Percentiles rank a stretch among this genome's conserved stretches.
Evolutionary conservation across 2,797 vertebrate genomes (phyloP).

Genomic region (Rhinogobio ventralis): DNA sequence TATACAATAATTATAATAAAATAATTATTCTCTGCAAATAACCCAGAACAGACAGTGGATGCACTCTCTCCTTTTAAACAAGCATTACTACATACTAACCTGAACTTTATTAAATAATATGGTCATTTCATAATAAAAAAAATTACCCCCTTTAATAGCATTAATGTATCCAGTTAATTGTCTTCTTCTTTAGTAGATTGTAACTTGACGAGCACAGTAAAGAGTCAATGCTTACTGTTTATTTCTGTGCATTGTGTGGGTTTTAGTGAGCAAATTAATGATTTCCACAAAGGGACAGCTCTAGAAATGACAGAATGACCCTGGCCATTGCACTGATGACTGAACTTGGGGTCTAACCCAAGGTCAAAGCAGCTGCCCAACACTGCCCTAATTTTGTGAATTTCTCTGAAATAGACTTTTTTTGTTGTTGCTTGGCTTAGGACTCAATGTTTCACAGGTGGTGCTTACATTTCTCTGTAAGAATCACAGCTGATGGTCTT

Average conservation of each 20-base stretch:
- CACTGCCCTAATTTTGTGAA: background rate
- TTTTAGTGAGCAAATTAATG: background rate
- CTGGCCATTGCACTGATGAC: background rate
- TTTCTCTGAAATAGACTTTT: too few relatives aligned
- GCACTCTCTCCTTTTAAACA: background rate
- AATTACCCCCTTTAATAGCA: background rate
- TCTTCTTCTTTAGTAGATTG: background rate
- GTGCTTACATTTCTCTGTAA: conserved; percentile 69
- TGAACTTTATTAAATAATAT: background rate
- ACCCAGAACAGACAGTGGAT: background rate
- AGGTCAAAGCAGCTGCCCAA: background rate
- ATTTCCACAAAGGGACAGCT: background rate
- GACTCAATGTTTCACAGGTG: background rate
- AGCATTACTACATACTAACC: background rate
- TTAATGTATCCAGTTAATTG: background rate
- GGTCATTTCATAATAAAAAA: background rate
- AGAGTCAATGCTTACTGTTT: background rate
- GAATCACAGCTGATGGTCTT: conserved; percentile 67
- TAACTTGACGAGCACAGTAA: background rate
- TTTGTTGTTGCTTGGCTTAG: background rate
- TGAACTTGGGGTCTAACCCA: background rate
- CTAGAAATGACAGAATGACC: background rate
- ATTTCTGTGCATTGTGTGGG: background rate
- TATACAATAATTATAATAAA: too few relatives aligned
- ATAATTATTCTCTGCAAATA: background rate